A percentile compares a stretch with the other conserved stretches of the same genome.
Conservation (phyloP, 2,888 invertebrate species). For the Leucophenga maculata region DNA sequence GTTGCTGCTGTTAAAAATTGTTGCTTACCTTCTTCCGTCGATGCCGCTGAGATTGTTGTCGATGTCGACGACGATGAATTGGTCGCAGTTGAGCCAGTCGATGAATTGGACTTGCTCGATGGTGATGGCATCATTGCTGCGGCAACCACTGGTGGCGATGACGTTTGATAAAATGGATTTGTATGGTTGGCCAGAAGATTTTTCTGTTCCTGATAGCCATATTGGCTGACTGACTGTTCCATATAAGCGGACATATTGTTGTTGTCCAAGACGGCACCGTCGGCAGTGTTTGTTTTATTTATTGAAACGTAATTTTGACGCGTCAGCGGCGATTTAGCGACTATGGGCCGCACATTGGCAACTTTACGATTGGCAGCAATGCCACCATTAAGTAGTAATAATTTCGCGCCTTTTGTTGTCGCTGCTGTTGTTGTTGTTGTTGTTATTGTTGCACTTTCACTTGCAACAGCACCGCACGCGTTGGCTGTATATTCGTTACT, state of each 20-base stretch:
- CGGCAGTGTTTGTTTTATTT: constrained; percentile 41
- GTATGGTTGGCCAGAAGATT: constrained; percentile 61
- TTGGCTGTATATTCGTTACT: constrained; percentile 34
- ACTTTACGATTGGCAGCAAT: constrained; percentile 64
- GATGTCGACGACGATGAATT: constrained; percentile 60
- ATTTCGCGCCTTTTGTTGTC: constrained; percentile 48
- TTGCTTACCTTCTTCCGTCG: constrained; percentile 68
- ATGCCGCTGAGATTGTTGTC: constrained; percentile 51
- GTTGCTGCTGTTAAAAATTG: background rate
- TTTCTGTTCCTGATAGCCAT: constrained; percentile 58
- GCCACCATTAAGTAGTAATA: constrained; percentile 61
- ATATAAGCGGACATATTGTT: constrained; percentile 39
- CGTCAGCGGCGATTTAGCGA: constrained; percentile 55
- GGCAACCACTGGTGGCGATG: constrained; percentile 34
- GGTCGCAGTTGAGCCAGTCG: constrained; percentile 63
- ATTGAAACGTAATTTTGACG: constrained; percentile 20
- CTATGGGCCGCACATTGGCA: constrained; percentile 69
- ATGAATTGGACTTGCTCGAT: constrained; percentile 67
- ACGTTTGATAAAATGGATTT: constrained; percentile 65
- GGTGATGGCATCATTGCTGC: constrained; percentile 65
- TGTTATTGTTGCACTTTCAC: constrained; percentile 55
- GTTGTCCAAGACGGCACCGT: no score
- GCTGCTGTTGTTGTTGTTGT: constrained; percentile 29
- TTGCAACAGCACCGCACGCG: constrained; percentile 36
- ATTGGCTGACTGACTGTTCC: constrained; percentile 35